Evolutionary conservation across 2,797 vertebrate species (phyloP).

Genomic region (Sphaeramia orbicularis): DNA sequence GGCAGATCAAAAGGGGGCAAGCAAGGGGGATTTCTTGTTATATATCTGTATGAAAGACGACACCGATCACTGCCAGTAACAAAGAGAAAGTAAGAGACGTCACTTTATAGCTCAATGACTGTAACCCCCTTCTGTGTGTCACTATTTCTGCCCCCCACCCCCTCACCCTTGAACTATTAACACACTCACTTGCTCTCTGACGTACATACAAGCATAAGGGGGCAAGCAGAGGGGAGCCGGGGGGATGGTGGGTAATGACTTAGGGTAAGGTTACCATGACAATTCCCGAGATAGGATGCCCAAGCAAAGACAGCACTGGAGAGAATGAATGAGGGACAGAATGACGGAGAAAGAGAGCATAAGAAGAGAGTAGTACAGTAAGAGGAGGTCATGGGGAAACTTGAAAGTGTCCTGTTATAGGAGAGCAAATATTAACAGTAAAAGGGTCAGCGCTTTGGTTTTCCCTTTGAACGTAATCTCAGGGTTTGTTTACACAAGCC

Average conservation of each 20-base stretch:
- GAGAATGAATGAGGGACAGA: conserved; percentile 51
- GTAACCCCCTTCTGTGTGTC: conserved; percentile 76
- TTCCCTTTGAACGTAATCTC: conserved; percentile 70
- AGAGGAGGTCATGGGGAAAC: conserved; percentile 62
- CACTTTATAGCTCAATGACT: conserved; percentile 83
- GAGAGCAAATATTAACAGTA: conserved; percentile 83
- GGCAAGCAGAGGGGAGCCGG: conserved; percentile 29
- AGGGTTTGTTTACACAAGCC: conserved; percentile 67
- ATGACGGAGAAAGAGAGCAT: conserved; percentile 49
- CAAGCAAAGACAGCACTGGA: conserved; percentile 35
- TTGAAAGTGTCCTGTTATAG: conserved; percentile 76
- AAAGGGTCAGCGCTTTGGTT: conserved; percentile 63
- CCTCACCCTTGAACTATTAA: conserved; percentile 66
- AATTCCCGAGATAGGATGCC: conserved; percentile 60
- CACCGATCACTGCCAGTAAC: conserved; percentile 59
- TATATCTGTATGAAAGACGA: conserved; percentile 50
- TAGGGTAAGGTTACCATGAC: conserved; percentile 67
- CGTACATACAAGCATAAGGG: conserved; percentile 68
- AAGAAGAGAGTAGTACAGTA: conserved; percentile 42
- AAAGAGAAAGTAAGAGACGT: conserved; percentile 79
- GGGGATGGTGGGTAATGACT: conserved; percentile 27
- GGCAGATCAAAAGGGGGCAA: background rate
- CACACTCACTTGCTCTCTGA: conserved; percentile 84
- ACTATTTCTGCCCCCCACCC: conserved; percentile 62
- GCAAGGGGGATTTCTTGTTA: conserved; percentile 30